A percentile compares a stretch with the other conserved stretches of the same genome.
These are phyloP conservation scores for Gambusia affinis DNA, from an alignment of 2,113 vertebrate species.

Conservation along the genomic window DNA sequence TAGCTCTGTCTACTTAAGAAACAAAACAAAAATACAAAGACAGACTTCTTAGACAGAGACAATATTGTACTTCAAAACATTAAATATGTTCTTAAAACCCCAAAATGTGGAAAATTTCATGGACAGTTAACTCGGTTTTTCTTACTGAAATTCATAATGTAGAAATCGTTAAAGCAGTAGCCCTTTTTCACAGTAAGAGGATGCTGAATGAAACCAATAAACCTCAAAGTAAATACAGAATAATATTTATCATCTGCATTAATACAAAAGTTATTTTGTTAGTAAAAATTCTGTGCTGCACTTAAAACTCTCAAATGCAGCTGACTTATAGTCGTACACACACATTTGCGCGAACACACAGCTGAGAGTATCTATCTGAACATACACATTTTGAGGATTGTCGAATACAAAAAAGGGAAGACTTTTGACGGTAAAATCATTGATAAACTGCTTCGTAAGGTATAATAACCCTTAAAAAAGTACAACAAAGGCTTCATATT, in stretches of 20 bases:
- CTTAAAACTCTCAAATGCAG: neutral
- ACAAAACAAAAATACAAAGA: slow-evolving; percentile 7
- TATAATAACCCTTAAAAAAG: slow-evolving; percentile 57
- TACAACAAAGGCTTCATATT: slow-evolving; percentile 50
- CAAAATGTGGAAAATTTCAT: neutral
- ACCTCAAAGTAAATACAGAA: neutral
- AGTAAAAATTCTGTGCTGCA: neutral
- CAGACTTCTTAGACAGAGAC: neutral
- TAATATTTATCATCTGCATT: neutral
- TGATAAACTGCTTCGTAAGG: slow-evolving; percentile 44
- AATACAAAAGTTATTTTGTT: neutral
- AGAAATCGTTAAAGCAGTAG: neutral
- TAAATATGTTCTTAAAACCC: neutral
- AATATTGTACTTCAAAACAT: slow-evolving; percentile 8
- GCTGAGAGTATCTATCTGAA: neutral
- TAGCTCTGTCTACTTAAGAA: slow-evolving; percentile 54
- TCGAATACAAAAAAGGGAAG: slow-evolving; percentile 78
- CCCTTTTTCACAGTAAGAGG: neutral
- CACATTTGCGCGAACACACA: neutral
- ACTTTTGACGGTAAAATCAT: slow-evolving; percentile 70
- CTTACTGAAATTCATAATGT: neutral
- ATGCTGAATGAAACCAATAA: neutral
- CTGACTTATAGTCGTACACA: neutral
- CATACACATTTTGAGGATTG: slow-evolving; percentile 80
- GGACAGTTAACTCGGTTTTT: neutral